phyloP scores from a whole-genome alignment of 2,113 vertebrate genomes.

The Mastomys coucha region DNA sequence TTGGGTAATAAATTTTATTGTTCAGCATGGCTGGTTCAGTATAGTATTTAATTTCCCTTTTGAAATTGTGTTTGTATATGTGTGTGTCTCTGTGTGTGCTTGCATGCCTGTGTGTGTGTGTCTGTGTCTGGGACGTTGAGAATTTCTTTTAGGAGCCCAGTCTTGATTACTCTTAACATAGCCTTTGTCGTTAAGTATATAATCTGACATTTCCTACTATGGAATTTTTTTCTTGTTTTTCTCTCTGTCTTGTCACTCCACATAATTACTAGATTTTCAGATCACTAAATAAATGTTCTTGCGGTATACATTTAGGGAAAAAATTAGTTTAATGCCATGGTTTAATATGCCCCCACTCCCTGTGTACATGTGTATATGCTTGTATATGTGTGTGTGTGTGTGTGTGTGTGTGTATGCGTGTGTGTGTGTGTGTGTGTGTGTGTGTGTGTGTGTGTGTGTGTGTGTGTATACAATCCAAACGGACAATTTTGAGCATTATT shows the following conservation, averaged over 20 bases:
- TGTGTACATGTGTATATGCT: too few relatives aligned
- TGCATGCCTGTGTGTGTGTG: neutral
- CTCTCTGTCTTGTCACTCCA: neutral
- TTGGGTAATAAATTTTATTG: conserved; percentile 40
- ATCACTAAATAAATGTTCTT: conserved; percentile 30
- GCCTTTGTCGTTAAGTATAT: neutral
- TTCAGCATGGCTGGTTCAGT: neutral
- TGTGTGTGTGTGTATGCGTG: too few relatives aligned
- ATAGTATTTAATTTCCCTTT: conserved; percentile 48
- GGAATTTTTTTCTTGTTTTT: neutral
- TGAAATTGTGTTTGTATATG: neutral
- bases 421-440: neutral
- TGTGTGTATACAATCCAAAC: neutral
- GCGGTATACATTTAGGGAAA: neutral
- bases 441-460: neutral
- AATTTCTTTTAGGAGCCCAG: neutral
- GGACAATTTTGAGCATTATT: neutral
- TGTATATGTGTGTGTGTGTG: neutral
- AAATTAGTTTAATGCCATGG: neutral
- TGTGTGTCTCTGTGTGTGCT: neutral
- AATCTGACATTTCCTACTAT: neutral
- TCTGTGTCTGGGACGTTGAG: neutral
- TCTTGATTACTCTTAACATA: neutral
- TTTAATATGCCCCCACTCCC: neutral
- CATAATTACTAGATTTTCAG: neutral